phyloP scores from a whole-genome alignment of 2,797 vertebrate genomes.

The Arnoldichthys spilopterus region DNA sequence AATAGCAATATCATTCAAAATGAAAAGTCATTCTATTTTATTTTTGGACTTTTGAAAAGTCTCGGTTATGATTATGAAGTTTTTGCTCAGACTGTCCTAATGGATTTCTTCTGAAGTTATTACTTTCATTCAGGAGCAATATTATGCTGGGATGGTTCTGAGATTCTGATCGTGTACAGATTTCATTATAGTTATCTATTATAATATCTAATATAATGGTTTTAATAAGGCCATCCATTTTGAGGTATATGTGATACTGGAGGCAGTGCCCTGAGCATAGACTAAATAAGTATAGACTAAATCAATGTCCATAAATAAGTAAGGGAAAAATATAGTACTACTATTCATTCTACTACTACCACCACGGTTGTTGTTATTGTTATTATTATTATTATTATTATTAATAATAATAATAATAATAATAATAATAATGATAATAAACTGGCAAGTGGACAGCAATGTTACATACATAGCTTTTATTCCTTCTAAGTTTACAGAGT shows the following conservation, averaged over 20 bases:
- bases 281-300: neutral
- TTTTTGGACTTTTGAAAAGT: neutral
- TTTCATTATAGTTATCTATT: constrained; percentile 28
- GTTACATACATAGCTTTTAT: too few species aligned
- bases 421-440: too few species aligned
- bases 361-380: too few species aligned
- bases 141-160: neutral
- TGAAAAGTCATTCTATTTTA: neutral
- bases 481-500: too few species aligned
- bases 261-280: neutral
- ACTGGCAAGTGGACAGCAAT: too few species aligned
- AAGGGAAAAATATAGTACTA: too few species aligned
- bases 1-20: constrained; percentile 17
- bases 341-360: too few species aligned
- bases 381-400: too few species aligned
- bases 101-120: constrained; percentile 16
- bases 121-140: constrained; percentile 11
- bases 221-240: constrained; percentile 7
- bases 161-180: constrained; percentile 2
- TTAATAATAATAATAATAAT: too few species aligned
- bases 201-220: neutral
- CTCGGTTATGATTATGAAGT: constrained; percentile 16
- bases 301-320: too few species aligned
- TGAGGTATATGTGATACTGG: constrained; percentile 1
- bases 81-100: neutral